phyloP scores from a whole-genome alignment of 2,888 invertebrate species.

The Lomographa bimaculata region DNA sequence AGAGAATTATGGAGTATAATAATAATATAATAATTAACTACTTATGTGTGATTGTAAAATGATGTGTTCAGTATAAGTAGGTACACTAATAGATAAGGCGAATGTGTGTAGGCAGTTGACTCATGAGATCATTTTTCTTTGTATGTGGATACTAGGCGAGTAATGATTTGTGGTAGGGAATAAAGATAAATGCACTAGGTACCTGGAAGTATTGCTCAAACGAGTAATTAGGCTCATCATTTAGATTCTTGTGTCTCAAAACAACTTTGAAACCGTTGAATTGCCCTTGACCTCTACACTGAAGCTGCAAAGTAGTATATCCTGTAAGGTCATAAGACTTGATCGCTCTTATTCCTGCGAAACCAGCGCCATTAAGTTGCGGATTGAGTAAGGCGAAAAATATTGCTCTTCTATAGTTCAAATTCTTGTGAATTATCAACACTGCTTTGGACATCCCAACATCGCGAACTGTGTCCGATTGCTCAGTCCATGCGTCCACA shows the following conservation, averaged over 20 bases:
- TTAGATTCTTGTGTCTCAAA: constrained; percentile 81
- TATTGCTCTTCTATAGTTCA: constrained; percentile 83
- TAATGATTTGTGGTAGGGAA: no score
- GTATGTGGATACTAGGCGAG: no score
- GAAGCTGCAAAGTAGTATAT: constrained; percentile 74
- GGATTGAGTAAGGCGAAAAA: constrained; percentile 86
- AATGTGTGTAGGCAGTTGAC: no score
- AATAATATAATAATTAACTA: no score
- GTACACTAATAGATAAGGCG: no score
- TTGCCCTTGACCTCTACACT: constrained; percentile 84
- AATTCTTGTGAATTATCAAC: constrained; percentile 83
- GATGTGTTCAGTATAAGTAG: no score
- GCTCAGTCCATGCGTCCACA: constrained; percentile 83
- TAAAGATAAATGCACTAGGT: no score
- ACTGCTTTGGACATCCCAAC: constrained; percentile 87
- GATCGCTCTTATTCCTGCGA: constrained; percentile 84
- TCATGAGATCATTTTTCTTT: no score
- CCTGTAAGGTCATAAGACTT: constrained; percentile 76
- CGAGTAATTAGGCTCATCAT: constrained; percentile 82
- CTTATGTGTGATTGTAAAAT: no score
- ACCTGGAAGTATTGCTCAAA: constrained; percentile 85
- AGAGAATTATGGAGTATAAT: no score
- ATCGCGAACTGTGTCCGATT: constrained; percentile 85
- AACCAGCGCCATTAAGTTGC: constrained; percentile 87
- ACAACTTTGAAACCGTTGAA: constrained; percentile 84